Evolutionary conservation across 2,113 vertebrate species (phyloP).

Genomic region (Nesogale talazaci): DNA sequence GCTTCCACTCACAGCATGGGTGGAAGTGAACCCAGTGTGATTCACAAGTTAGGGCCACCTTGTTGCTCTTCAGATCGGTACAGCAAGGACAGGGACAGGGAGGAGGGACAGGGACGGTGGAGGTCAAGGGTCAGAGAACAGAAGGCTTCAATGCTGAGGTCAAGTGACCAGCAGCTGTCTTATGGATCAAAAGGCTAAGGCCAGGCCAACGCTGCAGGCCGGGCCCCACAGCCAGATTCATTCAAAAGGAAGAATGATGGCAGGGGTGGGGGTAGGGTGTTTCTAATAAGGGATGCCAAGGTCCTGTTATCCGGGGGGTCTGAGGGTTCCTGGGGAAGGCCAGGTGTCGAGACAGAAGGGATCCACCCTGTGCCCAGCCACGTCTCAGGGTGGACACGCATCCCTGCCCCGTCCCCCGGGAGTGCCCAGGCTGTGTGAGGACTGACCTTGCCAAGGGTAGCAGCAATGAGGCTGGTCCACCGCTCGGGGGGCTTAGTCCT

Average conservation of each 20-base stretch:
- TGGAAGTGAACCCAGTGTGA: background rate
- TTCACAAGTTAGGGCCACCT: too few relatives aligned
- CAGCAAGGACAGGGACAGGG: background rate
- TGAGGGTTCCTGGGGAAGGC: background rate
- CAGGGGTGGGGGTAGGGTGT: background rate
- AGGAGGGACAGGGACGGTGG: background rate
- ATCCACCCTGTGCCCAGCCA: background rate
- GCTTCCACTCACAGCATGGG: background rate
- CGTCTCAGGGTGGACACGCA: background rate
- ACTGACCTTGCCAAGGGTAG: constrained; percentile 90
- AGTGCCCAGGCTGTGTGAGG: background rate
- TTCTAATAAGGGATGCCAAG: background rate
- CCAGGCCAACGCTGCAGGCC: too few relatives aligned
- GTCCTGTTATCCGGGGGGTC: rapidly evolving
- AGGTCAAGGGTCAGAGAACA: background rate
- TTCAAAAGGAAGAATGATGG: background rate
- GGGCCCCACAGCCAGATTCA: background rate
- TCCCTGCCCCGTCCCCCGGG: background rate
- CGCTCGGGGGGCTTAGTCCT: constrained; percentile 90
- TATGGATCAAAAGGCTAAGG: background rate
- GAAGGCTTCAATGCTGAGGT: background rate
- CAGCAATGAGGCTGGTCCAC: constrained; percentile 92
- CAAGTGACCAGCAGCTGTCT: background rate
- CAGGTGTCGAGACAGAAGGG: background rate
- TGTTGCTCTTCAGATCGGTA: background rate